Evolutionary conservation across 2,888 invertebrate species (phyloP).

Genomic region (Standfussiana lucernea): DNA sequence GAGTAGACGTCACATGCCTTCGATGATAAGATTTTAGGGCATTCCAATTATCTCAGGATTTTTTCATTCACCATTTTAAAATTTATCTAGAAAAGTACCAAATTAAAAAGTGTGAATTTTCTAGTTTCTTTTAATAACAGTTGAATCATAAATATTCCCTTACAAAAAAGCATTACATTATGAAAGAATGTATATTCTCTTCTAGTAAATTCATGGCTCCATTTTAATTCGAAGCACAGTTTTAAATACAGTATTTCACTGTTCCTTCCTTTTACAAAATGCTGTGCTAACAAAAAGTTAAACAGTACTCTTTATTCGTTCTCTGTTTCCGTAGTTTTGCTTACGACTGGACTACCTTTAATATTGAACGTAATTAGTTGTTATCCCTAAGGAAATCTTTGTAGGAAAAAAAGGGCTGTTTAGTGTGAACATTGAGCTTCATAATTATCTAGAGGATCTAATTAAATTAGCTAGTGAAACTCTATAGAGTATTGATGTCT

Average conservation of each 20-base stretch:
- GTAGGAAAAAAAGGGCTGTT: not conserved
- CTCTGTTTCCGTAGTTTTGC: constrained; percentile 36
- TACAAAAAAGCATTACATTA: not conserved
- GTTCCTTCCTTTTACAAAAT: constrained; percentile 17
- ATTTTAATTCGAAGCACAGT: constrained; percentile 37
- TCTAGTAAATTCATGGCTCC: constrained; percentile 17
- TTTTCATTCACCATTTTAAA: not conserved
- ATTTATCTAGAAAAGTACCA: too few species aligned
- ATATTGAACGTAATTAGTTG: constrained; percentile 50
- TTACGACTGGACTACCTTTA: constrained; percentile 38
- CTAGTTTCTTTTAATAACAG: not conserved
- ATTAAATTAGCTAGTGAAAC: not conserved
- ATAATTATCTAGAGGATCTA: not conserved
- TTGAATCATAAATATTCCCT: not conserved
- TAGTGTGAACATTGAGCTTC: not conserved
- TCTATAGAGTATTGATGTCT: not conserved
- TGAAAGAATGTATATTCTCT: not conserved
- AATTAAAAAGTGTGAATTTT: too few species aligned
- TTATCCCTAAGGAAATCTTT: constrained; percentile 4
- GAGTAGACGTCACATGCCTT: too few species aligned
- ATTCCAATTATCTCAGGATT: not conserved
- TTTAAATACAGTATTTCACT: constrained; percentile 44
- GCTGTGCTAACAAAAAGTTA: constrained; percentile 40
- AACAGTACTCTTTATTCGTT: constrained; percentile 52
- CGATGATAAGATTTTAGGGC: not conserved